Evolutionary conservation across 2,888 invertebrate genomes (phyloP).

Genomic region (Poecilobothrus nobilitatus): DNA sequence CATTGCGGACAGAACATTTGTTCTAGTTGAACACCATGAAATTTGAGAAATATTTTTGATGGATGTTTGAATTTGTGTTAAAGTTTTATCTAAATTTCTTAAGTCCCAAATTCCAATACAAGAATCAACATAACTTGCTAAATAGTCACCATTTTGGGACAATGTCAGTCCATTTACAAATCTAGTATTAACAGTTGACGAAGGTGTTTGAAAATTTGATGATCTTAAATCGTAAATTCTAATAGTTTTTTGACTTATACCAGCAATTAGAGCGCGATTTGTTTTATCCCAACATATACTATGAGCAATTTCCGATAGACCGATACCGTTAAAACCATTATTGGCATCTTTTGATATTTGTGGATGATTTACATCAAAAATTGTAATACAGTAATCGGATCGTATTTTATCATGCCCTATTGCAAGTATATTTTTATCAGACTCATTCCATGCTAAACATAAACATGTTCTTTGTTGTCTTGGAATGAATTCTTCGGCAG

Average conservation of each 20-base stretch:
- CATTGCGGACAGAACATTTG: slow-evolving; percentile 69
- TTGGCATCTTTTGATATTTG: slow-evolving; percentile 39
- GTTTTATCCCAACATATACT: slow-evolving; percentile 76
- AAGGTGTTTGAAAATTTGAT: slow-evolving; percentile 43
- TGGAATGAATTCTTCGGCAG: slow-evolving; percentile 49
- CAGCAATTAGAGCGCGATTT: slow-evolving; percentile 70
- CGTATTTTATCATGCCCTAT: slow-evolving; percentile 84
- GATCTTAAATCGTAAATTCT: slow-evolving; percentile 82
- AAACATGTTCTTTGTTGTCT: slow-evolving; percentile 79
- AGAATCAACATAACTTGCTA: slow-evolving; percentile 77
- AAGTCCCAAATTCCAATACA: slow-evolving; percentile 83
- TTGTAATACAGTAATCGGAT: slow-evolving; percentile 75
- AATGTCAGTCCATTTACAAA: slow-evolving; percentile 75
- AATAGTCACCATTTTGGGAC: slow-evolving; percentile 68
- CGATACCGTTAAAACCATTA: slow-evolving; percentile 54
- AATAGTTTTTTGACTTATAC: slow-evolving; percentile 81
- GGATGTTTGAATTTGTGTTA: slow-evolving; percentile 56
- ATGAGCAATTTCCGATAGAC: slow-evolving; percentile 73
- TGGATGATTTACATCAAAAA: slow-evolving; percentile 65
- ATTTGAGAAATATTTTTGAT: slow-evolving; percentile 62
- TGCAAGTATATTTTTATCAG: slow-evolving; percentile 71
- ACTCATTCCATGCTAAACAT: slow-evolving; percentile 78
- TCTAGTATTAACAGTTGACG: slow-evolving; percentile 52
- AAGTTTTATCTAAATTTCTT: slow-evolving; percentile 74
- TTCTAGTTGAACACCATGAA: slow-evolving; percentile 78